Base-by-base conservation (phyloP, 92 coral and sea anemone species). In the Heliopora coerulea region DNA sequence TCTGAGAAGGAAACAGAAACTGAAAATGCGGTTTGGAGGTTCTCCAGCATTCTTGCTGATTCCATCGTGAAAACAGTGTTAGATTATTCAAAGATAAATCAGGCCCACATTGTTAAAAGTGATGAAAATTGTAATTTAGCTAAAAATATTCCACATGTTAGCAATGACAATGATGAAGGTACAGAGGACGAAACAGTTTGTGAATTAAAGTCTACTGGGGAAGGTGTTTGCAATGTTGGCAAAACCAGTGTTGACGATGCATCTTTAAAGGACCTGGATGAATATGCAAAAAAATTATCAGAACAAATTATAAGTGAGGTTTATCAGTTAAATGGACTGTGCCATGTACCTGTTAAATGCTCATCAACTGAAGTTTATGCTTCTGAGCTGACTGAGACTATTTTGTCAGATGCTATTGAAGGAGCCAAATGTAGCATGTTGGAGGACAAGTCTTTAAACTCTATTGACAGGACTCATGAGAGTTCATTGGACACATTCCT, bases 271-370 rank as follows among this genome's bases (percentile, higher is more conserved):
- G 29, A 34, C 18, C 57, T 69, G 1, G 26, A 69, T 23, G 76
- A 49, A 10, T 69, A 69, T 69, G 61, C 76, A 7, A 69, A 69
- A 69, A 17, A 10, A 20, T 31, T 69, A 69, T 49, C 76, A 10
- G 60, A 69, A 69, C 46, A 69, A 52, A 69, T 69, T 49, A 17
- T 69, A 52, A 69, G 14, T 49, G 62, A 33, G 1, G 76, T 30
- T 11, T 29, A 48, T 14, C 62, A 69, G 20, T 14, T 69, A 20
- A 31, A 52, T 49, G 62, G 4, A 8, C 20, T 28, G 7, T 27
- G 14, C 24, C 1, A 15, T 5, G 15, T 5, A 9, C 12, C 28
- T 13, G 61, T 8, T 23, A 17, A 28, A 8, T 23, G 30, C 23
- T 56, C 61, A 56, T 15, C 29, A 12, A 54, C 62, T 4, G 62